Evolutionary conservation across 2,888 invertebrate species (phyloP).

Genomic region (Cheilosia variabilis): DNA sequence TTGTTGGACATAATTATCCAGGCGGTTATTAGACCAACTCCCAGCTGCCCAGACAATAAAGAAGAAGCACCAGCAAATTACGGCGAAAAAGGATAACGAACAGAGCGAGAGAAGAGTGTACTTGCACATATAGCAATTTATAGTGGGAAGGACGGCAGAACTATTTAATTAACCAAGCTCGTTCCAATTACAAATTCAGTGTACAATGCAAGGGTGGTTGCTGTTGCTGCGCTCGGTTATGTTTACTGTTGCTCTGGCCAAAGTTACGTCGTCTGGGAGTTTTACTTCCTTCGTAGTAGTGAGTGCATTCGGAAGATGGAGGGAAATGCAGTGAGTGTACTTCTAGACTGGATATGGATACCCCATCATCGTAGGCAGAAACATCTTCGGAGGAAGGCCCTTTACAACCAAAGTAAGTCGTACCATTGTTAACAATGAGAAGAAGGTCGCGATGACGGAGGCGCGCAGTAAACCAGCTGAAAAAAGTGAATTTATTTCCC

Average conservation of each 20-base stretch:
- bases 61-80: constrained; percentile 43
- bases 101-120: constrained; percentile 8
- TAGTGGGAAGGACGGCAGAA: constrained; percentile 24
- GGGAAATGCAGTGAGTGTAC: constrained; percentile 1
- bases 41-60: constrained; percentile 26
- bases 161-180: constrained; percentile 73
- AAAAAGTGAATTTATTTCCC: constrained; percentile 66
- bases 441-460: constrained; percentile 10
- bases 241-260: constrained; percentile 61
- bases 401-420: constrained; percentile 30
- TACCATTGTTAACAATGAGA: constrained; percentile 49
- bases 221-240: constrained; percentile 13
- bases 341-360: background rate
- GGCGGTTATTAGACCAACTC: constrained; percentile 55
- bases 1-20: constrained; percentile 64
- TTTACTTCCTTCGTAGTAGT: constrained; percentile 1
- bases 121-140: background rate
- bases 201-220: constrained; percentile 20
- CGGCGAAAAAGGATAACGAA: background rate
- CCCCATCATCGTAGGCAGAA: background rate
- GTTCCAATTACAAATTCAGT: constrained; percentile 67
- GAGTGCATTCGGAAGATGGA: constrained; percentile 7
- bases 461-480: constrained; percentile 42
- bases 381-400: background rate
- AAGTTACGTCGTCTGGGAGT: constrained; percentile 29